Base-by-base conservation (phyloP, 2,888 invertebrate genomes). In the Epiperipatus broadwayi region DNA sequence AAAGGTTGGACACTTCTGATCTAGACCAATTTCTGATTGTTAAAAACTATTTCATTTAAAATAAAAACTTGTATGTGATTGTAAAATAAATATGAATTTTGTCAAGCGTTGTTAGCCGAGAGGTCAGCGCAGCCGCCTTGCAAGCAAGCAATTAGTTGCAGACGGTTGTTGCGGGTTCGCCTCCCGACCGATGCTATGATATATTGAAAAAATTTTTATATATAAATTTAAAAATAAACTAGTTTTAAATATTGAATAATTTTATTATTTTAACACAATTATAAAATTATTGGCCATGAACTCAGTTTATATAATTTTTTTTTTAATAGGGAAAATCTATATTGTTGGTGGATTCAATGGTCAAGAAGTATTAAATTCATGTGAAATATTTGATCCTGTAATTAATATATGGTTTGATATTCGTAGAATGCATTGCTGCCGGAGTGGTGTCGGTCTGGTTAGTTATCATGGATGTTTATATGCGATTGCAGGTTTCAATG, bases 321-420 rank as follows among this genome's bases (percentile, higher is more conserved):
- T 3, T 44, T 54, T 55, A n/a, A n/a, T n/a, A n/a, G n/a, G 72
- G 44, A 51, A 71, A 67, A 71, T 79, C 47, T 78, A 75, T 57
- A 71, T 79, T 35, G 75, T 72, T 14, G 79, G 80, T 7, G 81
- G 80, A 15, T 80, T 79, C 58, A 76, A 78, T 52, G 81, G 81
- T 0, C 69, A 70, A 46, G 72, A 75, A 49, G 75, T 80, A 12
- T 66, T 80, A 49, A 69, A 69, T 48, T 73, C 75, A 0, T 75
- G 71, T 1, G 83, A 83, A 57, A 68, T 73, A 32, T 81, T 73
- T 55, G 74, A 78, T 56, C 67, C 75, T 0, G 59, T 60, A 8
- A 65, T 68, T 1, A 68, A 70, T 49, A 74, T 75, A 51, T 83
- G 83, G 83, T 8, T 50, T 42, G 68, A 66, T 58, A 67, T 74